Evolutionary conservation across 2,113 vertebrate species (phyloP), one percentile per base, ranked within the genome.

Genomic region (Calyptomena viridis): DNA sequence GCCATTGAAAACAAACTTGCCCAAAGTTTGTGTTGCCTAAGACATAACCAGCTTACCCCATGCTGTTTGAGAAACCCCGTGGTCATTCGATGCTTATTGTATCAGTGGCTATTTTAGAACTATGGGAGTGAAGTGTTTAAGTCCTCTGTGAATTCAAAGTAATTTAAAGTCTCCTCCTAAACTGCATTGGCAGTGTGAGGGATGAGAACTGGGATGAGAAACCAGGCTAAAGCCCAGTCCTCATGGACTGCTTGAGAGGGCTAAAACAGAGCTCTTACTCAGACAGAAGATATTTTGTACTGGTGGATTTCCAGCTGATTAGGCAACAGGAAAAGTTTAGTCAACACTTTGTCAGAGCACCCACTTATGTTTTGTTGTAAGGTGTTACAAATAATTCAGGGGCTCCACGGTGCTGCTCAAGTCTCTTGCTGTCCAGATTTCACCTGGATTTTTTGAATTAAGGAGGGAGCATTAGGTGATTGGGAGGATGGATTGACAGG

Each of bases 101-200:
- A 30, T 35, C 53, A 49, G 44, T 30, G 33, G 25, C 82, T 95
- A 55, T 82, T 95, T 93, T 76, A 76, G 84, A 85, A 75, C 69
- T 91, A 87, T 87, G 93, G 84, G 93, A 94, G 87, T 72, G 14
- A 91, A 92, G n/a, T 44, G 11, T 83, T 90, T 86, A 90, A 73
- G 60, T 59, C 33, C 55, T 80, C 63, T 2, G 9, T 50, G 63
- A 80, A 82, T 95, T 73, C 67, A 83, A 72, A 90, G 76, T 80
- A 24, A 35, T 71, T 86, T 71, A 71, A 63, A 86, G 33, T 21
- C 35, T 67, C n/a, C 67, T 88, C 8, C 82, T 49, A 59, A 80
- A 31, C 42, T 10, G 12, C 25, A 6, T 1, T 69, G 56, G 73
- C 71, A 60, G 35, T 3, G 6, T 37, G 66, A 90, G 62, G 52